phyloP scores from a whole-genome alignment of 2,888 invertebrate species.

The Miltochrista miniata region DNA sequence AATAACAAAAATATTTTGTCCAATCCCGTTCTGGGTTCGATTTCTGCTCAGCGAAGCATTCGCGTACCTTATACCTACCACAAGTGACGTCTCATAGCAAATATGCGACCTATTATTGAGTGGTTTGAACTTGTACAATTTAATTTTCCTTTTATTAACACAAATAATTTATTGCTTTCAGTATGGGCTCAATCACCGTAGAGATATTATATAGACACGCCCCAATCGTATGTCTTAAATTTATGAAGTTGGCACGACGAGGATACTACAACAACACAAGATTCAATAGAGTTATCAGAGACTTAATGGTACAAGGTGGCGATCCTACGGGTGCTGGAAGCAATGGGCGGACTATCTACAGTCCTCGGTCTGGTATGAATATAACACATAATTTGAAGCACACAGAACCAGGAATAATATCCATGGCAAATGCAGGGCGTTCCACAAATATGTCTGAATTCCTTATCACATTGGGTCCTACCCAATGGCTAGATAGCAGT shows the following conservation, averaged over 20 bases:
- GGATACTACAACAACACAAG: constrained; percentile 98
- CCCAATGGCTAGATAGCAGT: constrained; percentile 99
- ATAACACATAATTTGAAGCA: constrained; percentile 97
- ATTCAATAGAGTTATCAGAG: constrained; percentile 97
- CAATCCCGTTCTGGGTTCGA: too few species aligned
- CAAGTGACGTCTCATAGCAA: too few species aligned
- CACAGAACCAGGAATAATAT: constrained; percentile 94
- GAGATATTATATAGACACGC: constrained; percentile 99
- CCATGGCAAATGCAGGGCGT: constrained; percentile 99
- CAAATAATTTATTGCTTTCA: constrained; percentile 72
- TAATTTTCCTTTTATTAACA: too few species aligned
- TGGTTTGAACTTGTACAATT: too few species aligned
- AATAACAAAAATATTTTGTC: too few species aligned
- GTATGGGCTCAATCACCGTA: constrained; percentile 96
- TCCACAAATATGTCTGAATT: constrained; percentile 99
- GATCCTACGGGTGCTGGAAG: constrained; percentile 99
- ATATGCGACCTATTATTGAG: too few species aligned
- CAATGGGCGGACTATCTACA: constrained; percentile 98
- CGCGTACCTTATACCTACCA: too few species aligned
- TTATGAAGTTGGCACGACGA: constrained; percentile 95
- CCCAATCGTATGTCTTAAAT: constrained; percentile 98
- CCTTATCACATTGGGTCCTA: constrained; percentile 97
- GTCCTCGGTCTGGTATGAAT: constrained; percentile 97
- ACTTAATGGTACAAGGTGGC: constrained; percentile 97
- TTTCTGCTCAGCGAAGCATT: too few species aligned